phyloP scores from a whole-genome alignment of 2,888 invertebrate species.

The Xestia rhomboidea region DNA sequence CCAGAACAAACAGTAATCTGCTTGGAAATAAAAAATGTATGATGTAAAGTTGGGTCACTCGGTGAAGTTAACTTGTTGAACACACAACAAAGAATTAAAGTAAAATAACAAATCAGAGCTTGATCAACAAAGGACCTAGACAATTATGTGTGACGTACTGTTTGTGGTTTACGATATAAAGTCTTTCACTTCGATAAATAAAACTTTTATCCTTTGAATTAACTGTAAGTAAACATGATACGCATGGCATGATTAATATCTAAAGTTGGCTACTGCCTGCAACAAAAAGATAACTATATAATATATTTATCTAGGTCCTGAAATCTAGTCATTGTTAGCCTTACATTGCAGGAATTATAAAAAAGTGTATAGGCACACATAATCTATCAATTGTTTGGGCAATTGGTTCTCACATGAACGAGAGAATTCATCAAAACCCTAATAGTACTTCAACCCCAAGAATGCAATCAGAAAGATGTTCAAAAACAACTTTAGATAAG shows the following conservation, averaged over 20 bases:
- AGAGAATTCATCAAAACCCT: not conserved
- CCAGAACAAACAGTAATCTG: not conserved
- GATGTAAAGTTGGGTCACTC: slow-evolving; percentile 6
- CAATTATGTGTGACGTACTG: not conserved
- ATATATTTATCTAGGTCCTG: not conserved
- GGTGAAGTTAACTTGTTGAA: slow-evolving; percentile 43
- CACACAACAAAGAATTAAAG: slow-evolving; percentile 6
- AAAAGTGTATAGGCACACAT: not conserved
- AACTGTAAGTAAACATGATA: slow-evolving; percentile 18
- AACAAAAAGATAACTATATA: not conserved
- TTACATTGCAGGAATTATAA: not conserved
- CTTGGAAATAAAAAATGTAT: slow-evolving; percentile 4
- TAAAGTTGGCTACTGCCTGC: slow-evolving; percentile 4
- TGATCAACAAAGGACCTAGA: slow-evolving; percentile 12
- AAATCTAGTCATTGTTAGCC: not conserved
- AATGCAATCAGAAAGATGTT: slow-evolving; percentile 3
- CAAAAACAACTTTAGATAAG: slow-evolving; percentile 15
- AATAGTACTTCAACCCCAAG: not conserved
- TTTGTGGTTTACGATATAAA: not conserved
- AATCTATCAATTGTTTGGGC: not conserved
- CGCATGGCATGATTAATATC: slow-evolving; percentile 17
- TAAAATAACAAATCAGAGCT: not conserved
- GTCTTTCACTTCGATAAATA: slow-evolving; percentile 3
- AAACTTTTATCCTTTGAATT: slow-evolving; percentile 11
- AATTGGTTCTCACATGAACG: not conserved